Conservation (phyloP, 92 coral and sea anemone genomes). For the Paramuricea clavata region DNA sequence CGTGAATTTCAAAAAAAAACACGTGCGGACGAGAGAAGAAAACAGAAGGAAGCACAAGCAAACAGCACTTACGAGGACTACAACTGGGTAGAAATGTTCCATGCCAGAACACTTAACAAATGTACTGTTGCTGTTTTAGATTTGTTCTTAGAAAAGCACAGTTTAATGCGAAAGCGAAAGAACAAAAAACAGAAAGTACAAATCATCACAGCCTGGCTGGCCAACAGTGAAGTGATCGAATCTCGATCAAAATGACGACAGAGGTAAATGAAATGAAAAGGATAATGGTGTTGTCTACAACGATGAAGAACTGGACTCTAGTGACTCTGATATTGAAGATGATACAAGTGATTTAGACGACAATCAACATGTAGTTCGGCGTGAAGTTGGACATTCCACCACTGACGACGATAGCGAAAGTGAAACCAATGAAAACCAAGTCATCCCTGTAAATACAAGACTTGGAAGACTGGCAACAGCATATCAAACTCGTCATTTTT, state of each 20-base stretch:
- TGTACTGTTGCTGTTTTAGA: background rate
- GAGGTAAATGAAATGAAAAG: background rate
- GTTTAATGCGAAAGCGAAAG: slow-evolving; percentile 1
- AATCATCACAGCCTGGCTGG: slow-evolving; percentile 23
- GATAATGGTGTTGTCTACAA: background rate
- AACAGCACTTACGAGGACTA: background rate
- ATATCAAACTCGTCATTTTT: slow-evolving; percentile 6
- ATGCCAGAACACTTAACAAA: background rate
- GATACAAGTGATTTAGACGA: slow-evolving; percentile 19
- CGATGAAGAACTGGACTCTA: slow-evolving; percentile 21
- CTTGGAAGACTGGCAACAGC: slow-evolving; percentile 26
- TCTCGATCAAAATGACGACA: slow-evolving; percentile 16
- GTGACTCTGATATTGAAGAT: slow-evolving; percentile 8
- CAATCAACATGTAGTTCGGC: background rate
- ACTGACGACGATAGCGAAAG: background rate
- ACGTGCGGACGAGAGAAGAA: slow-evolving; percentile 6
- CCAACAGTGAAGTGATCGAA: slow-evolving; percentile 38
- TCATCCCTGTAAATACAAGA: slow-evolving; percentile 22
- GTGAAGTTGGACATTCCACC: background rate
- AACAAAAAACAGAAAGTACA: slow-evolving; percentile 25
- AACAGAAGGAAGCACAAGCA: background rate
- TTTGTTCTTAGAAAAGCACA: background rate
- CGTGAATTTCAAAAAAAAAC: background rate
- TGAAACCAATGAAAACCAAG: slow-evolving; percentile 17
- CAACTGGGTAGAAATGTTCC: slow-evolving; percentile 24